Evolutionary conservation across 2,113 vertebrate species (phyloP).

Genomic region (Rattus norvegicus): DNA sequence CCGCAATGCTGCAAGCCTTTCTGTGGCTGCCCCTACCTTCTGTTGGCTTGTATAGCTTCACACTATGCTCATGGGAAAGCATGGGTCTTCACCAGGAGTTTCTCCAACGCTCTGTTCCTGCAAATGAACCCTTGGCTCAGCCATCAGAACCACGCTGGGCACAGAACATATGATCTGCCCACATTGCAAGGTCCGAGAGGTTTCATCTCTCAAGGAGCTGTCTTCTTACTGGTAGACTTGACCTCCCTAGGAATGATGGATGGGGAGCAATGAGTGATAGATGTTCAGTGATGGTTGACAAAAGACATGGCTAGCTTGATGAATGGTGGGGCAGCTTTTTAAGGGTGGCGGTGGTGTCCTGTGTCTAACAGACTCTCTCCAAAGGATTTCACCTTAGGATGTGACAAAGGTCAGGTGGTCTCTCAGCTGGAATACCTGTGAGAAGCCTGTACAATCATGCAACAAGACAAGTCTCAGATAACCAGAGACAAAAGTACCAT

Average conservation of each 20-base stretch:
- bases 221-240: neutral
- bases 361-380: neutral
- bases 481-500: neutral
- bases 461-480: neutral
- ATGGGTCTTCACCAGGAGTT: neutral
- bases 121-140: neutral
- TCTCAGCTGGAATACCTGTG: neutral
- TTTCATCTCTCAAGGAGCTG: neutral
- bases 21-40: neutral
- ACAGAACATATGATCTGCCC: neutral
- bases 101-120: neutral
- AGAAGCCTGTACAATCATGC: neutral
- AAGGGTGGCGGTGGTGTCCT: neutral
- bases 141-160: neutral
- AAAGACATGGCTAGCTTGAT: neutral
- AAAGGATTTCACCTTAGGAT: neutral
- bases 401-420: neutral
- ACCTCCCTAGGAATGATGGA: neutral
- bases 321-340: neutral
- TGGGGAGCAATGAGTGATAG: neutral
- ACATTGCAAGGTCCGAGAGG: fast-evolving
- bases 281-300: neutral
- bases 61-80: neutral
- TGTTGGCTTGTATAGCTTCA: neutral
- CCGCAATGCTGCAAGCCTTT: neutral